These are phyloP conservation scores for Napeogenes sylphis DNA, from an alignment of 2,888 invertebrate genomes.

Conservation along the genomic window DNA sequence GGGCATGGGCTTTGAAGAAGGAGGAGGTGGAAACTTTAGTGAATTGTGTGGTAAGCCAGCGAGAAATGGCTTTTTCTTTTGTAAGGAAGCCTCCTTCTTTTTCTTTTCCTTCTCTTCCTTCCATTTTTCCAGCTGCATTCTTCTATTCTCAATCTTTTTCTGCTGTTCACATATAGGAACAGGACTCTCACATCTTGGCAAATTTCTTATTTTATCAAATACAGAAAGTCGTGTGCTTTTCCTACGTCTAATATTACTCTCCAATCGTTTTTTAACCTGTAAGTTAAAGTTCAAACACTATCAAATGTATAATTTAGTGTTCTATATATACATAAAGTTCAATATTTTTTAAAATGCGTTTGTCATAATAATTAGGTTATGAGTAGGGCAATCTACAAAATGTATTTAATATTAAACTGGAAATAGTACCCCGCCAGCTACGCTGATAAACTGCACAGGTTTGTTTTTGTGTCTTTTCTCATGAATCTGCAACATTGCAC, in stretches of 20 bases:
- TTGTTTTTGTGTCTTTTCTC: slow-evolving; percentile 59
- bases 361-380: slow-evolving; percentile 24
- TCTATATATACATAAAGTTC: slow-evolving; percentile 12
- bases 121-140: slow-evolving; percentile 63
- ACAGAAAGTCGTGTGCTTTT: slow-evolving; percentile 50
- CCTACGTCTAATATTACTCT: slow-evolving; percentile 46
- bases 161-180: slow-evolving; percentile 30
- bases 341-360: slow-evolving; percentile 1
- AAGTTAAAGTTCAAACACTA: slow-evolving; percentile 30
- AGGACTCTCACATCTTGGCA: slow-evolving; percentile 45
- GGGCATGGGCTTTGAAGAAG: slow-evolving; percentile 45
- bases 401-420: slow-evolving; percentile 23
- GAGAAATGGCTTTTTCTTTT: slow-evolving; percentile 65
- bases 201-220: slow-evolving; percentile 55
- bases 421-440: slow-evolving; percentile 57
- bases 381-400: slow-evolving; percentile 12
- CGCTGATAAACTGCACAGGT: slow-evolving; percentile 56
- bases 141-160: slow-evolving; percentile 50
- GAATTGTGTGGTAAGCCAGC: slow-evolving; percentile 51
- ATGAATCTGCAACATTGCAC: slow-evolving; percentile 51
- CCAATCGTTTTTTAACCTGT: slow-evolving; percentile 56
- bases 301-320: neutral
- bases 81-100: slow-evolving; percentile 48
- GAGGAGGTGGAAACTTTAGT: slow-evolving; percentile 50
- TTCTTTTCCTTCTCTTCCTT: slow-evolving; percentile 63